Percentiles rank a stretch among this genome's conserved stretches.
Evolutionary conservation across 2,113 vertebrate genomes (phyloP).

Genomic region (Apteryx mantelli): DNA sequence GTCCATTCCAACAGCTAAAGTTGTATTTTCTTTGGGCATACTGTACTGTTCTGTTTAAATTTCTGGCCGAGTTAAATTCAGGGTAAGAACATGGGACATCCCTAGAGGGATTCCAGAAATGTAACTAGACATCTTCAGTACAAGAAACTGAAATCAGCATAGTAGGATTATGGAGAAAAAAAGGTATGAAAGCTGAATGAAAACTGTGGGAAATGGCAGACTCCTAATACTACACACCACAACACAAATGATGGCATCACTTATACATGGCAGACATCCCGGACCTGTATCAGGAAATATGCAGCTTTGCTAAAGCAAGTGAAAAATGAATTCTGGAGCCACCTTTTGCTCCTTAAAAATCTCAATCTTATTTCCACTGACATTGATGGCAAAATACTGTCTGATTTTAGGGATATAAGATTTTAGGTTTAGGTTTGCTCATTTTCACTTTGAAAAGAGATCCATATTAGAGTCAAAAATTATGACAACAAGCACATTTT

Average conservation of each 20-base stretch:
- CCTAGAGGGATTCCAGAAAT: slow-evolving; percentile 14
- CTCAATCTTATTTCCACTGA: background rate
- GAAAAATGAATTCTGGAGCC: background rate
- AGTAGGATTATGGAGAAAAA: background rate
- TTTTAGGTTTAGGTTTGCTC: background rate
- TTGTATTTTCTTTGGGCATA: slow-evolving; percentile 57
- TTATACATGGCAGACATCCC: slow-evolving; percentile 9
- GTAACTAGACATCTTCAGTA: slow-evolving; percentile 7
- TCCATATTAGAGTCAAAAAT: background rate
- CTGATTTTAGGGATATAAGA: background rate
- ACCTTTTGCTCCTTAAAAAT: background rate
- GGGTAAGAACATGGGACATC: background rate
- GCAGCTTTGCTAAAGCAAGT: background rate
- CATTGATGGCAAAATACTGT: background rate
- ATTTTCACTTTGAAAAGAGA: background rate
- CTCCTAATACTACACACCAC: background rate
- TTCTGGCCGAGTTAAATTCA: background rate
- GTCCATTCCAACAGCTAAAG: slow-evolving; percentile 43
- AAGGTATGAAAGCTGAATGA: background rate
- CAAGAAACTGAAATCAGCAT: background rate
- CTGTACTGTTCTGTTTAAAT: background rate
- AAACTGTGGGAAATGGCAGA: background rate
- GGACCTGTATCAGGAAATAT: background rate
- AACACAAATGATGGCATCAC: background rate
- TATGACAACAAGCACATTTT: background rate